phyloP scores from a whole-genome alignment of 2,113 vertebrate species.

The Callipepla californica region DNA sequence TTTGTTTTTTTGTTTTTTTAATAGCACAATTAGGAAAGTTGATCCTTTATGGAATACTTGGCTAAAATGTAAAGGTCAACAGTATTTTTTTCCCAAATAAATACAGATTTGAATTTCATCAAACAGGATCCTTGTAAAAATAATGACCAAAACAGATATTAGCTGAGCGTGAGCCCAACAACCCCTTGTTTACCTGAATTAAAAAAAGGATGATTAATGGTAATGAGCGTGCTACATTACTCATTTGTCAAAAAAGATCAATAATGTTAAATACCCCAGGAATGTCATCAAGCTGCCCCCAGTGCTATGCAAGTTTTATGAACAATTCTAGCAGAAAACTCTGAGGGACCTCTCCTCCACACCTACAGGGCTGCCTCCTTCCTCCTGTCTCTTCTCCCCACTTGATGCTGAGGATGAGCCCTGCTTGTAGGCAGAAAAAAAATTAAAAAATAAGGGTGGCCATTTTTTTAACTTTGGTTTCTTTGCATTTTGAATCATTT shows the following conservation, averaged over 20 bases:
- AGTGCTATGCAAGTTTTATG: constrained; percentile 12
- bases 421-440: not conserved
- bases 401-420: not conserved
- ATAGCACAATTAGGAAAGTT: not conserved
- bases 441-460: not conserved
- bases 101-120: constrained; percentile 23
- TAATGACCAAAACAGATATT: not conserved
- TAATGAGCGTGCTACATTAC: constrained; percentile 56
- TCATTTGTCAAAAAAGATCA: constrained; percentile 67
- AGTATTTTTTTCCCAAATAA: constrained; percentile 56
- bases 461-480: not conserved
- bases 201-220: constrained; percentile 59
- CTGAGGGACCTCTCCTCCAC: not conserved
- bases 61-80: not conserved
- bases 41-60: constrained; percentile 2
- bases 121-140: constrained; percentile 25
- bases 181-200: constrained; percentile 52
- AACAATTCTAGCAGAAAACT: not conserved
- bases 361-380: not conserved
- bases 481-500: constrained; percentile 37
- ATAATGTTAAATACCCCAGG: constrained; percentile 61
- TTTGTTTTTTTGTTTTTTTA: not conserved
- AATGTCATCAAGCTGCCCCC: constrained; percentile 52
- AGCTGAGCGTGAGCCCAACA: not conserved
- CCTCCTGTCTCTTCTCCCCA: not conserved